Conservation (phyloP, 2,113 vertebrate genomes). For the Phrynosoma platyrhinos region DNA sequence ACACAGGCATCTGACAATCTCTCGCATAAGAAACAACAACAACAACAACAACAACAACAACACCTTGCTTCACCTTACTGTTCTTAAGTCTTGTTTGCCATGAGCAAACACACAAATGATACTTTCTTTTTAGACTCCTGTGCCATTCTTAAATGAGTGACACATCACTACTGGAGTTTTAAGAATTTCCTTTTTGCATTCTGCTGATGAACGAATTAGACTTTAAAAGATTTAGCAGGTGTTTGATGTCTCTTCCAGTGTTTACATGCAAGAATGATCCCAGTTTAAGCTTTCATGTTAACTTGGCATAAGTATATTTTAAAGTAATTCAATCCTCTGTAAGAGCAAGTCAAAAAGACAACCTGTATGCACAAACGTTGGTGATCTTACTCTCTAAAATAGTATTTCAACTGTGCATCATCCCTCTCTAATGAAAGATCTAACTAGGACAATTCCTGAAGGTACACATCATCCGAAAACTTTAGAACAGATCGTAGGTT, state of each 20-base stretch:
- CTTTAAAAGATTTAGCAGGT: background rate
- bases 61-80: background rate
- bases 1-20: background rate
- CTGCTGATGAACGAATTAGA: background rate
- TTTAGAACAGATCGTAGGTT: background rate
- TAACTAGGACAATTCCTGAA: conserved; percentile 2
- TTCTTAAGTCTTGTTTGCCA: background rate
- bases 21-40: background rate
- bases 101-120: background rate
- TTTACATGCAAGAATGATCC: background rate
- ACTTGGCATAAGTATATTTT: background rate
- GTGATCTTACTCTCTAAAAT: background rate
- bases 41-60: no score
- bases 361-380: background rate
- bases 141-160: conserved; percentile 13
- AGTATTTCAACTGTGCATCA: conserved; percentile 11
- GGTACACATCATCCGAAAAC: background rate
- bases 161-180: background rate
- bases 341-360: background rate
- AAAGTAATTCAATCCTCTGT: conserved; percentile 7
- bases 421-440: background rate
- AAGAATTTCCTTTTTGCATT: conserved; percentile 4
- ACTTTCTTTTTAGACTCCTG: background rate
- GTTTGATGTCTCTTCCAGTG: background rate
- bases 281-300: background rate